phyloP scores from a whole-genome alignment of 92 coral and sea anemone genomes.

The Parazoanthus atlanticus region DNA sequence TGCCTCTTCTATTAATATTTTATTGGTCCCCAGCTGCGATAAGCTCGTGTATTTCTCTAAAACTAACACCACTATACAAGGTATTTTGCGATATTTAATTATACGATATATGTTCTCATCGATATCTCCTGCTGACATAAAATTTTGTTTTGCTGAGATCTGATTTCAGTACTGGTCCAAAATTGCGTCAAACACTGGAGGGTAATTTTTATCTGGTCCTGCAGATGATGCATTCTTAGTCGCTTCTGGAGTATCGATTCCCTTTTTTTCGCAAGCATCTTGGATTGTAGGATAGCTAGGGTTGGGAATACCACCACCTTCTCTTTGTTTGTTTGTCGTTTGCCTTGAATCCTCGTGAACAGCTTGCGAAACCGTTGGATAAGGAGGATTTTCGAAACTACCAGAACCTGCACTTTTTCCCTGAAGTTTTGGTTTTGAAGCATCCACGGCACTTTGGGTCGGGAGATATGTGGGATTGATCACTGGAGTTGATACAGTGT shows the following conservation, averaged over 20 bases:
- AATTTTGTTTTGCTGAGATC: background rate
- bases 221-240: background rate
- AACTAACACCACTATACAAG: too few species aligned
- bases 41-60: too few species aligned
- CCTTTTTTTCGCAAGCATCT: slow-evolving; percentile 2
- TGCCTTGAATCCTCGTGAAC: too few species aligned
- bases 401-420: background rate
- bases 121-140: too few species aligned
- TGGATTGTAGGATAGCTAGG: background rate
- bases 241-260: background rate
- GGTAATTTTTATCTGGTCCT: background rate
- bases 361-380: background rate
- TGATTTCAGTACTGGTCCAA: background rate
- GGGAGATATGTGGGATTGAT: slow-evolving; percentile 3
- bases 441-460: slow-evolving; percentile 16
- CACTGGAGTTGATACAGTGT: background rate
- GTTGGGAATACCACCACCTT: background rate
- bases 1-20: too few species aligned
- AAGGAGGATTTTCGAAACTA: slow-evolving; percentile 1
- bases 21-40: too few species aligned
- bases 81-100: too few species aligned
- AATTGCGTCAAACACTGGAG: background rate
- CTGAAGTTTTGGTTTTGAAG: background rate
- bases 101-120: too few species aligned
- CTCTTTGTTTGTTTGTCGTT: background rate